phyloP scores from a whole-genome alignment of 2,797 vertebrate genomes.

The Chrosomus eos region DNA sequence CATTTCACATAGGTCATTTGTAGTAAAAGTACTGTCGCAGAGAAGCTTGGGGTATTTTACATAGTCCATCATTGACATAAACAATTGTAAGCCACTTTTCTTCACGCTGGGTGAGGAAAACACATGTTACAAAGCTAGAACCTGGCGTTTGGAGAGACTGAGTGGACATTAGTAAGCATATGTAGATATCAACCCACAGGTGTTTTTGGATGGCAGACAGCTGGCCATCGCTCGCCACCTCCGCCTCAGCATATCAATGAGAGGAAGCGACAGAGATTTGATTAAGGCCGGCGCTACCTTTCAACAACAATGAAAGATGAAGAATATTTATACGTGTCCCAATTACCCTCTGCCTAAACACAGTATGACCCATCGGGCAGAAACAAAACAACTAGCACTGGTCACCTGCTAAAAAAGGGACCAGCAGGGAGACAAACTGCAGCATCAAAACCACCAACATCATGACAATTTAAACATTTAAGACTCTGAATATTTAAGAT shows the following conservation, averaged over 20 bases:
- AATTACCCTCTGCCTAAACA: constrained; percentile 36
- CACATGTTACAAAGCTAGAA: not conserved
- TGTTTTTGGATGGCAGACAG: constrained; percentile 35
- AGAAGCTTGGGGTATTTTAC: not conserved
- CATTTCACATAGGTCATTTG: too few species aligned
- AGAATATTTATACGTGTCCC: constrained; percentile 38
- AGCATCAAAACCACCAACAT: not conserved
- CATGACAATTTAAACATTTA: not conserved
- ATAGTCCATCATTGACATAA: too few species aligned
- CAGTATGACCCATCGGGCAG: not conserved
- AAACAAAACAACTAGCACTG: constrained; percentile 8
- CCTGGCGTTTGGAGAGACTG: not conserved
- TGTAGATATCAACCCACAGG: constrained; percentile 2
- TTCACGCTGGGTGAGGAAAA: not conserved
- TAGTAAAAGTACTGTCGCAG: not conserved
- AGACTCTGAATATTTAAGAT: not conserved
- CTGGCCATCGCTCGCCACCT: constrained; percentile 9
- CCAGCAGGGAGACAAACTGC: not conserved
- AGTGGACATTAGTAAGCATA: not conserved
- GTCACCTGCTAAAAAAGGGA: constrained; percentile 16
- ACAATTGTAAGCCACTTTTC: not conserved
- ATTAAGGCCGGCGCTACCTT: constrained; percentile 43
- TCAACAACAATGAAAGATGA: constrained; percentile 44
- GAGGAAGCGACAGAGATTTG: constrained; percentile 37
- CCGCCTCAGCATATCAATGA: constrained; percentile 46